phyloP scores from a whole-genome alignment of 2,888 invertebrate genomes.

The Cerastis leucographa region DNA sequence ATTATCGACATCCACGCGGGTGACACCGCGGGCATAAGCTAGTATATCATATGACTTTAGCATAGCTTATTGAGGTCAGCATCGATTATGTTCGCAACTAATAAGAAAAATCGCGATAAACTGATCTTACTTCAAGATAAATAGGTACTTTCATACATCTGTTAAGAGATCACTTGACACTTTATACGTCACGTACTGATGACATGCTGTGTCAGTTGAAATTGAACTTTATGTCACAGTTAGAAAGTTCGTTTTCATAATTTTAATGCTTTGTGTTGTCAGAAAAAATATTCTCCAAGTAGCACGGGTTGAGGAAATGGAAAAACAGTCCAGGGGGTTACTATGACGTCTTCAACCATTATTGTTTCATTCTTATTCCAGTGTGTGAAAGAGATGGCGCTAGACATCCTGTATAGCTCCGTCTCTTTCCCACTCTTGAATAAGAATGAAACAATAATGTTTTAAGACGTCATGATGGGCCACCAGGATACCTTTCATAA shows the following conservation, averaged over 20 bases:
- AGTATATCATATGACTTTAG: not conserved
- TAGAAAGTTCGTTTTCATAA: not conserved
- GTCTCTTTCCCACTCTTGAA: no score
- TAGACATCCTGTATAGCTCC: no score
- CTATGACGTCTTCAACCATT: no score
- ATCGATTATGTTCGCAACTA: not conserved
- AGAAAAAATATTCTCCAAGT: not conserved
- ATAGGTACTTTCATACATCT: not conserved
- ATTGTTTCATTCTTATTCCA: no score
- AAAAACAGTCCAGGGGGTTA: no score
- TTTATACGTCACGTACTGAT: slow-evolving; percentile 31
- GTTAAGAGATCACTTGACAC: not conserved
- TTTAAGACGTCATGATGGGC: no score
- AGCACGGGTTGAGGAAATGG: slow-evolving; percentile 22
- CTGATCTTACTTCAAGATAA: not conserved
- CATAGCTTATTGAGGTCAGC: no score
- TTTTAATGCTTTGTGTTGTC: no score
- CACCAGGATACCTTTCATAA: slow-evolving; percentile 34
- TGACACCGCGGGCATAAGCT: no score
- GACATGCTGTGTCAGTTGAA: not conserved
- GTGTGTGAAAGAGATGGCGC: no score
- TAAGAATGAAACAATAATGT: no score
- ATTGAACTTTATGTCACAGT: not conserved
- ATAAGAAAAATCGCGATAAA: not conserved
- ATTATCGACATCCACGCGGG: no score